Conservation (phyloP, 1,140 invertebrate species). For the Archivesica marissinica region DNA sequence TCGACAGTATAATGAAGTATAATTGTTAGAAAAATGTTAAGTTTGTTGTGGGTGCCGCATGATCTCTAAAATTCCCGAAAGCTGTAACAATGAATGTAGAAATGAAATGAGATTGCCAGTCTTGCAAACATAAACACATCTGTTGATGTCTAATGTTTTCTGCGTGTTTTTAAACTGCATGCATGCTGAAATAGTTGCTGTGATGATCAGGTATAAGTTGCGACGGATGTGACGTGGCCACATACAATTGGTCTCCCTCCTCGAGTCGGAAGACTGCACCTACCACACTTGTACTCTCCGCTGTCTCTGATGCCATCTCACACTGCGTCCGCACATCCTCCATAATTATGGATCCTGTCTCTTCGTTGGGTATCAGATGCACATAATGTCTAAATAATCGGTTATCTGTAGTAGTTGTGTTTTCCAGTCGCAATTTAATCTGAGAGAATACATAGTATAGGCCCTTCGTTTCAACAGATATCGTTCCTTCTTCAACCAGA, state of each 20-base stretch:
- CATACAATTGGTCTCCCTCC: background rate
- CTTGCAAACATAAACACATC: too few relatives aligned
- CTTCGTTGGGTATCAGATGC: background rate
- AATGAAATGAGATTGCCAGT: too few relatives aligned
- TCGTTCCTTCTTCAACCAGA: background rate
- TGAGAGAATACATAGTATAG: background rate
- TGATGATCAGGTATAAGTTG: background rate
- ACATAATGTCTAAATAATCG: background rate
- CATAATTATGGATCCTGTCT: background rate
- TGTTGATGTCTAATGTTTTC: too few relatives aligned
- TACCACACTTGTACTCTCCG: background rate
- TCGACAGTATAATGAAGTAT: too few relatives aligned
- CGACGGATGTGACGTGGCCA: background rate
- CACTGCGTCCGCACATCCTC: background rate
- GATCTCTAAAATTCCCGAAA: too few relatives aligned
- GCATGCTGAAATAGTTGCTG: conserved; percentile 1
- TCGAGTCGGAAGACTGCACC: background rate
- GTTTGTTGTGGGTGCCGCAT: too few relatives aligned
- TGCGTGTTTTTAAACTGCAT: background rate
- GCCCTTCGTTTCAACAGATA: background rate
- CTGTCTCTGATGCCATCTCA: background rate
- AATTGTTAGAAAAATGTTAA: too few relatives aligned
- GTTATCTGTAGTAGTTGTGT: background rate
- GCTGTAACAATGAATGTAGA: too few relatives aligned
- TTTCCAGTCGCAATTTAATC: background rate